These are phyloP conservation scores for Anisognathus igniventris DNA, from an alignment of 2,797 vertebrate genomes.

Conservation along the genomic window DNA sequence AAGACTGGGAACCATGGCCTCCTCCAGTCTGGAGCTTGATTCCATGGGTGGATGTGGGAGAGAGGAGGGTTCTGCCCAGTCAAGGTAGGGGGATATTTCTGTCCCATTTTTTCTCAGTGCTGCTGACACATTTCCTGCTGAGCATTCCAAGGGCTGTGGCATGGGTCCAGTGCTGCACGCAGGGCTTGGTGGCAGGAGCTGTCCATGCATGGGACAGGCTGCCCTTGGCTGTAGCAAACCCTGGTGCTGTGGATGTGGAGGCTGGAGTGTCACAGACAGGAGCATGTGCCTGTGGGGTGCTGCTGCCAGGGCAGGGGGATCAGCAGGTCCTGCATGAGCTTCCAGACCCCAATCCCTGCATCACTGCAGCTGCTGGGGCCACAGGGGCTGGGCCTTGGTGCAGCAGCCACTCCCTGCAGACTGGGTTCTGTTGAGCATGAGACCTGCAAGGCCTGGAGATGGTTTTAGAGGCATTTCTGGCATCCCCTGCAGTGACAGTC, in stretches of 20 bases:
- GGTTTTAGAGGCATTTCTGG: neutral
- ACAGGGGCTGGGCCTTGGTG: neutral
- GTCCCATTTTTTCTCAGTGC: neutral
- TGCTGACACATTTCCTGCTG: accelerated
- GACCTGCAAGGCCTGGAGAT: neutral
- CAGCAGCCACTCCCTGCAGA: neutral
- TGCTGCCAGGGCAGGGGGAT: neutral
- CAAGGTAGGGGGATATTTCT: neutral
- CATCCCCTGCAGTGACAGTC: neutral
- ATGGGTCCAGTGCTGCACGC: neutral
- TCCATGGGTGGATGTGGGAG: neutral
- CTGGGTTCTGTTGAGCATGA: neutral
- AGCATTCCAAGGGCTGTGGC: neutral
- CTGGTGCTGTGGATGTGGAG: neutral
- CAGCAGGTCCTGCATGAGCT: accelerated
- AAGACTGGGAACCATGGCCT: neutral
- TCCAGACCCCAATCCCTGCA: neutral
- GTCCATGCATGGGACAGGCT: neutral
- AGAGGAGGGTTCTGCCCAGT: neutral
- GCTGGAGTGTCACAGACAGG: neutral
- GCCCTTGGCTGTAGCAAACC: neutral
- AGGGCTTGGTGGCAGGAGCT: neutral
- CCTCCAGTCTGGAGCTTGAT: neutral
- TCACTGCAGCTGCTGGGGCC: neutral
- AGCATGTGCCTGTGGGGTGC: neutral